Evolutionary conservation across 2,888 invertebrate species (phyloP).

Genomic region (Eupithecia subfuscata): DNA sequence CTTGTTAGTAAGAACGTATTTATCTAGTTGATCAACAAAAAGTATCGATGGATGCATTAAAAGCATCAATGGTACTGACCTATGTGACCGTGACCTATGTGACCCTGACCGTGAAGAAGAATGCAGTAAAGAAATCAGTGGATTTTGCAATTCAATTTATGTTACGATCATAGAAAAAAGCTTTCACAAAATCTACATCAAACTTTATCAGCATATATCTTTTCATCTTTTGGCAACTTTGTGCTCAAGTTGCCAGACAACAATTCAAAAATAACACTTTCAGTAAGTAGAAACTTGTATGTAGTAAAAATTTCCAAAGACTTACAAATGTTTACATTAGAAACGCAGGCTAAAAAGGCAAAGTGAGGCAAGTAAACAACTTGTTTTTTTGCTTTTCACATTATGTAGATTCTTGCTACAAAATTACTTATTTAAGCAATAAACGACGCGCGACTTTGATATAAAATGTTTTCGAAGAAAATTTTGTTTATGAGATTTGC

Average conservation of each 20-base stretch:
- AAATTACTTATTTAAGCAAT: slow-evolving; percentile 81
- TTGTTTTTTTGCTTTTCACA: slow-evolving; percentile 69
- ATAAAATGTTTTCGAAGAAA: neutral
- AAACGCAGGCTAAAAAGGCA: slow-evolving; percentile 42
- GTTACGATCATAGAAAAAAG: neutral
- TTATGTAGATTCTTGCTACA: slow-evolving; percentile 77
- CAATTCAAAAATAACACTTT: slow-evolving; percentile 5
- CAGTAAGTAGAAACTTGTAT: neutral
- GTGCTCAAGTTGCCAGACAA: neutral
- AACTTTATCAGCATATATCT: neutral
- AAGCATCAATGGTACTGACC: neutral
- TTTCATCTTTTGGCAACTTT: neutral
- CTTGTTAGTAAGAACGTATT: no score
- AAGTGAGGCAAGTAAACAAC: slow-evolving; percentile 62
- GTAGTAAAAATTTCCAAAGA: slow-evolving; percentile 16
- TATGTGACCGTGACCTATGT: neutral
- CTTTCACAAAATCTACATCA: neutral
- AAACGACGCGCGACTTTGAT: slow-evolving; percentile 69
- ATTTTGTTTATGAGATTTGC: neutral
- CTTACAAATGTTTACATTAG: slow-evolving; percentile 60
- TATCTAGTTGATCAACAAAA: no score
- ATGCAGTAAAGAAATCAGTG: neutral
- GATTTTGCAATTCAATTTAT: neutral
- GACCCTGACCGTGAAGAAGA: neutral
- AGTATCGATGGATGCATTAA: neutral